phyloP scores from a whole-genome alignment of 1,140 invertebrate species.

The Octopus sinensis region DNA sequence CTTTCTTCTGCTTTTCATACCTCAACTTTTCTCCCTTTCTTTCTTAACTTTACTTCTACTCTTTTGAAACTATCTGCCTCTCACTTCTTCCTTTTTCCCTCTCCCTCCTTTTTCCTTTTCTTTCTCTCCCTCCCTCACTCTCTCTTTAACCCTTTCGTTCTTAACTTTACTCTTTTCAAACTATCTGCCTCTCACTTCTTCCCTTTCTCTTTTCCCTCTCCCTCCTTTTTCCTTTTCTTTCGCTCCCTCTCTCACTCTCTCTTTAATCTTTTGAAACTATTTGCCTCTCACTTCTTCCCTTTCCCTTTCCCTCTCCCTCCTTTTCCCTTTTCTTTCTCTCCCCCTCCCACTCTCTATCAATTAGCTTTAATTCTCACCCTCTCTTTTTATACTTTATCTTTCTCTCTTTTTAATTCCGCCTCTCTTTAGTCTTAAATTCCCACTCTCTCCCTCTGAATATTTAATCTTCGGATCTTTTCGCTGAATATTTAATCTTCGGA shows the following conservation, averaged over 20 bases:
- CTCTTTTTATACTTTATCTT: neutral
- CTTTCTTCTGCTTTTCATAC: too few relatives aligned
- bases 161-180: neutral
- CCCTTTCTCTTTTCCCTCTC: constrained; percentile 3
- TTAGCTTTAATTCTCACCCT: neutral
- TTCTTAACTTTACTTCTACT: neutral
- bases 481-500: neutral
- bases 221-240: neutral
- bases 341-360: neutral
- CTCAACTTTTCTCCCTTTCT: too few relatives aligned
- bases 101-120: neutral
- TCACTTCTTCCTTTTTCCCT: too few relatives aligned
- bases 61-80: neutral
- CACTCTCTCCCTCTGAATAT: neutral
- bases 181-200: neutral
- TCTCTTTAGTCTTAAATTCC: neutral
- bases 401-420: neutral
- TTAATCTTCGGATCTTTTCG: neutral
- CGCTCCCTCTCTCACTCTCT: neutral
- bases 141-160: neutral
- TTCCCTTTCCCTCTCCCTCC: neutral
- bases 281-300: neutral
- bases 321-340: neutral
- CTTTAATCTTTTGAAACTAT: neutral
- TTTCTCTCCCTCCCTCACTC: neutral